A percentile compares a stretch with the other conserved stretches of the same genome.
Evolutionary conservation across 2,113 vertebrate genomes (phyloP).

Genomic region (Holacanthus passer): DNA sequence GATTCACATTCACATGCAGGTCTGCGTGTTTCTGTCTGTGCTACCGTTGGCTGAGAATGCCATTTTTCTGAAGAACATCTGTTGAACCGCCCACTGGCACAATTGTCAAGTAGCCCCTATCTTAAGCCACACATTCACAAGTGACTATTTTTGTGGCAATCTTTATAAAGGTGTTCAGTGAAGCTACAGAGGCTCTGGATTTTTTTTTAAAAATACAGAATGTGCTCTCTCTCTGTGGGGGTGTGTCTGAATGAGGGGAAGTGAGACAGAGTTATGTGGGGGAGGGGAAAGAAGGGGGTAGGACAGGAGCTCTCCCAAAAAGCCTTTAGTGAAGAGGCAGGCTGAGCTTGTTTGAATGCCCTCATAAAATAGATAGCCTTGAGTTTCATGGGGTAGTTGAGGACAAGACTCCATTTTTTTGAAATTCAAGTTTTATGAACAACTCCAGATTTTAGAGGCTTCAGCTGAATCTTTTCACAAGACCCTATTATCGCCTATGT

Average conservation of each 20-base stretch:
- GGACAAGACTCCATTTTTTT: conserved; percentile 16
- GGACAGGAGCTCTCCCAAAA: conserved; percentile 72
- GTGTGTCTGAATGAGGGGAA: conserved; percentile 79
- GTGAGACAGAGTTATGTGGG: conserved; percentile 72
- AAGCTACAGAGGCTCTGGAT: conserved; percentile 46
- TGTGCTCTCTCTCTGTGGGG: conserved; percentile 66
- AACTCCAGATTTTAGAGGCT: neutral
- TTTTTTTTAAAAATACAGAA: conserved; percentile 44
- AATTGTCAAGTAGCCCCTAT: conserved; percentile 1
- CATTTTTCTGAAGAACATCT: conserved; percentile 43
- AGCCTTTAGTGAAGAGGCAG: conserved; percentile 64
- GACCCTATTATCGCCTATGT: conserved; percentile 1
- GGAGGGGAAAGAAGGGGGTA: conserved; percentile 69
- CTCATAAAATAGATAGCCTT: conserved; percentile 49
- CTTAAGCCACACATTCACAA: conserved; percentile 14
- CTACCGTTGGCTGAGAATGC: neutral
- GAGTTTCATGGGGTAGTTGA: conserved; percentile 33
- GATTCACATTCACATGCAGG: neutral
- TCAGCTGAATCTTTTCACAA: conserved; percentile 17
- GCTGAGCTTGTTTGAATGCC: conserved; percentile 51
- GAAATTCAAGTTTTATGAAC: neutral
- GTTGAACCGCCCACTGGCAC: conserved; percentile 26
- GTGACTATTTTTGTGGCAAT: conserved; percentile 28
- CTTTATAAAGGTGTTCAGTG: conserved; percentile 36
- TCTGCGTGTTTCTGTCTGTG: neutral